phyloP scores from a whole-genome alignment of 2,888 invertebrate genomes.

The Ectemnius cavifrons region DNA sequence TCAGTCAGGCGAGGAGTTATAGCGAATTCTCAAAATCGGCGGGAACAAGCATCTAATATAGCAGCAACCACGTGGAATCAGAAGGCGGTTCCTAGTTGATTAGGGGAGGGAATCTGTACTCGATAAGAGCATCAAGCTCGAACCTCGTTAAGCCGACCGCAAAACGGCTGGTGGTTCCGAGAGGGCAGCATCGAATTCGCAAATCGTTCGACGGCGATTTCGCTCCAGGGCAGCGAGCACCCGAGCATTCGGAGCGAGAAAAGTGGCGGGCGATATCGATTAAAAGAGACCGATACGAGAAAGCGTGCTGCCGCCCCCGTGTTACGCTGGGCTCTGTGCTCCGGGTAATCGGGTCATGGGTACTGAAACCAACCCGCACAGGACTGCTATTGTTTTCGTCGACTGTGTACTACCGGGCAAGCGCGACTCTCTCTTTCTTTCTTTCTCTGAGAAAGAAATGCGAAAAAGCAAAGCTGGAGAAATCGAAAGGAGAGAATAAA shows the following conservation, averaged over 20 bases:
- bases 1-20: too few relatives aligned
- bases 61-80: too few relatives aligned
- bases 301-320: neutral
- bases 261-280: constrained; percentile 50
- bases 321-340: too few relatives aligned
- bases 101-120: too few relatives aligned
- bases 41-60: too few relatives aligned
- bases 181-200: neutral
- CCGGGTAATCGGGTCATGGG: constrained; percentile 42
- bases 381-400: constrained; percentile 23
- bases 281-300: constrained; percentile 29
- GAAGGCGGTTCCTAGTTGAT: too few relatives aligned
- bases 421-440: too few relatives aligned
- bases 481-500: too few relatives aligned
- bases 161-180: neutral
- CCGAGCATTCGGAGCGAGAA: constrained; percentile 19
- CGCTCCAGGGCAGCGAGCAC: constrained; percentile 21
- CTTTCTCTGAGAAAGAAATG: neutral
- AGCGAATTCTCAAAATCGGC: too few relatives aligned
- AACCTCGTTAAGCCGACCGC: neutral
- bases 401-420: neutral
- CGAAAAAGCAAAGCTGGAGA: neutral
- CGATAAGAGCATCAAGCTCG: too few relatives aligned
- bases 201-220: neutral
- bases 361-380: constrained; percentile 37